phyloP scores from a whole-genome alignment of 1,140 invertebrate species.

The Phymastichus coffea region DNA sequence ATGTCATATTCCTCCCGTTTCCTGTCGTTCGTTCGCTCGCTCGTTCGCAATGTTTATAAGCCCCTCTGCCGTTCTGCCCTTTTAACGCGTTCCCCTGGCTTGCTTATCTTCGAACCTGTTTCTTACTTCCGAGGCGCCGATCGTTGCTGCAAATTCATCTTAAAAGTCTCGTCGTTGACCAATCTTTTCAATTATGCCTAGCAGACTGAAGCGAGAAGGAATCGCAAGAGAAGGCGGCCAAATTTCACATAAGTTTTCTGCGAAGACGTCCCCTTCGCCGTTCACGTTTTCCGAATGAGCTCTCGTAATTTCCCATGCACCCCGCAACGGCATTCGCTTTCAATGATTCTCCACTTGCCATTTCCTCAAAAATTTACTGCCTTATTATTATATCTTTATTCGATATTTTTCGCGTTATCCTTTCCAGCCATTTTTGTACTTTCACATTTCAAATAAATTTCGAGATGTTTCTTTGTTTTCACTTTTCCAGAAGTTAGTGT shows the following conservation, averaged over 20 bases:
- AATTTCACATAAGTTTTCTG: slow-evolving; percentile 47
- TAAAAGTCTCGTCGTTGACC: too few relatives aligned
- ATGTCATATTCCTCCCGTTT: not conserved
- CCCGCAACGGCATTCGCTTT: slow-evolving; percentile 29
- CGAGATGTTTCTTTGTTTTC: not conserved
- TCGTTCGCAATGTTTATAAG: not conserved
- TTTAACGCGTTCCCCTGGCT: too few relatives aligned
- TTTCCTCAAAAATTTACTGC: too few relatives aligned
- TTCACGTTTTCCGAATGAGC: not conserved
- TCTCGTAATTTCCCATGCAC: slow-evolving; percentile 35
- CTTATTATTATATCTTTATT: not conserved
- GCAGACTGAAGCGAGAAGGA: not conserved
- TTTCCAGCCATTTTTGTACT: not conserved
- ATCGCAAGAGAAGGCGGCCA: slow-evolving; percentile 20
- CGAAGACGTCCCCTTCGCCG: slow-evolving; percentile 25
- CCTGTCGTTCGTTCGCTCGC: not conserved
- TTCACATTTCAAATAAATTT: not conserved
- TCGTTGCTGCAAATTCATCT: too few relatives aligned
- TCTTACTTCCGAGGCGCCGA: too few relatives aligned
- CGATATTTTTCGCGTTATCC: not conserved
- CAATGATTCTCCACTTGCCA: slow-evolving; percentile 19
- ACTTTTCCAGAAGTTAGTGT: not conserved
- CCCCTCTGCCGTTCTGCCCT: too few relatives aligned
- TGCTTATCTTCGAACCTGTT: too few relatives aligned
- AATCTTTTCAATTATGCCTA: not conserved